Evolutionary conservation across 2,888 invertebrate species (phyloP), one percentile per base, ranked within the genome.

Genomic region (Beris chalybata): DNA sequence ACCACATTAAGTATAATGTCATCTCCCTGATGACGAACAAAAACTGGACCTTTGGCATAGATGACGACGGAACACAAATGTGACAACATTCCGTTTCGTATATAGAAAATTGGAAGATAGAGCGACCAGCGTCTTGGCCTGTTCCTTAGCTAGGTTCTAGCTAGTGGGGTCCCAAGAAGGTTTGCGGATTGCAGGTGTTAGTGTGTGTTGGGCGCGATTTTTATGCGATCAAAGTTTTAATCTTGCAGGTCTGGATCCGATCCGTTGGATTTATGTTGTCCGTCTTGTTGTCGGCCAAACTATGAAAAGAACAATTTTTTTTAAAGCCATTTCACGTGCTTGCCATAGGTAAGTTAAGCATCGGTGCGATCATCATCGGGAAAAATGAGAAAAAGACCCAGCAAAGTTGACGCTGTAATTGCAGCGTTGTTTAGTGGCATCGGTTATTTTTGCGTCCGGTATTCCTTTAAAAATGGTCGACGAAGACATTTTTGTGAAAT

Each of bases 51-150:
- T 72, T 68, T 68, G 70, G 69, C 70, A 66, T 70, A 67, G 70
- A 70, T 72, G 69, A 70, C 71, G 71, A 70, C 69, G 66, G 68
- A 71, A 72, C 72, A 72, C 69, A 71, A 72, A 71, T 71, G 71
- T 71, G 71, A 72, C 72, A 72, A 70, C 72, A 72, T 72, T 72
- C 72, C 72, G 69, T 69, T 69, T 71, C 68, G 68, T 71, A 68
- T 70, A 68, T 67, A 64, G 64, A 54, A 53, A 64, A 64, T 53
- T 64, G 54, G 61, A 61, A 61, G 38, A 32, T 48, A 38, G 38
- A 2, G 38, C 7, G 38, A 38, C 22, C 22, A 38, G 38, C 38
- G 38, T 38, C 38, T 22, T 9, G 38, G 5, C 38, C 3, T 38
- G 38, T 38, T 38, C 38, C 38, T 38, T 5, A 9, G 38, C 38